These are phyloP conservation scores for Eonycteris spelaea DNA, from an alignment of 2,113 vertebrate species.

Conservation along the genomic window DNA sequence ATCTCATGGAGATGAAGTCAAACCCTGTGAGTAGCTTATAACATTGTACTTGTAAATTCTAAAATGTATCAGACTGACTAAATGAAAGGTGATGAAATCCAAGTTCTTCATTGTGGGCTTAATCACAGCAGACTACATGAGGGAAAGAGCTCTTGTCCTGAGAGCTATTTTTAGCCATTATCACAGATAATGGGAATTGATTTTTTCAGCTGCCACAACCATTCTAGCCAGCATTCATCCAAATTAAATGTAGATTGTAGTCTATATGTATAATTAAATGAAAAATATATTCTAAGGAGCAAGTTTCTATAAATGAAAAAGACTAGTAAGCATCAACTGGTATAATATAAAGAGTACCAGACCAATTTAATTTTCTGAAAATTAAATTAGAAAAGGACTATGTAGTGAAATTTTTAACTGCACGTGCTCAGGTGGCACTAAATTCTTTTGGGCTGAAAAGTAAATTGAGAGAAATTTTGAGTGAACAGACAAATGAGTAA, in stretches of 20 bases:
- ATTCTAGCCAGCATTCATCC: background rate
- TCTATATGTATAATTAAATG: background rate
- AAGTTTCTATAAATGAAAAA: slow-evolving; percentile 36
- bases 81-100: background rate
- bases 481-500: slow-evolving; percentile 23
- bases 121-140: background rate
- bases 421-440: background rate
- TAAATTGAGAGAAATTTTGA: slow-evolving; percentile 20
- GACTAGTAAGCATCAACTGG: background rate
- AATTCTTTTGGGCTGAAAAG: slow-evolving; percentile 21
- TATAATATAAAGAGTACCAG: background rate
- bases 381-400: background rate
- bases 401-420: background rate
- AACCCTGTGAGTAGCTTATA: slow-evolving; percentile 88
- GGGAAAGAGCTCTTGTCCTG: background rate
- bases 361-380: slow-evolving; percentile 50
- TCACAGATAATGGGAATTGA: background rate
- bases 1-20: slow-evolving; percentile 96
- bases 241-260: slow-evolving; percentile 25
- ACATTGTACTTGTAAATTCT: background rate
- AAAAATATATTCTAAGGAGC: slow-evolving; percentile 25
- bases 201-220: slow-evolving; percentile 17
- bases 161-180: background rate
- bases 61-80: background rate
- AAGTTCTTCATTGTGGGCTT: background rate